These are phyloP conservation scores for Drosophila pegasa DNA, from an alignment of 2,888 invertebrate species.

Conservation along the genomic window DNA sequence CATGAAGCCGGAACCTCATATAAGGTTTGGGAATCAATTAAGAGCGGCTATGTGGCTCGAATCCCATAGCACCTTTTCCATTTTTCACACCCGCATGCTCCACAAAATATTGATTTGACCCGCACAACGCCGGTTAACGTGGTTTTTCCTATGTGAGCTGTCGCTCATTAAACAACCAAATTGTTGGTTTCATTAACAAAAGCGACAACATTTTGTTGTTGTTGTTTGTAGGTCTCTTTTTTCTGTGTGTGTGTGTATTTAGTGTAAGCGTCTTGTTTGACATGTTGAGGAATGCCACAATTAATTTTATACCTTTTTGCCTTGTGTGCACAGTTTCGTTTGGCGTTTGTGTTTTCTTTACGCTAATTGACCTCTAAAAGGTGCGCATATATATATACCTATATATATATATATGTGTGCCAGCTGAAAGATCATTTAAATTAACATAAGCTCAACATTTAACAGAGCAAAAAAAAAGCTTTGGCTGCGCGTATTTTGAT, in stretches of 20 bases:
- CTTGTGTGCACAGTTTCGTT: slow-evolving; percentile 46
- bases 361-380: slow-evolving; percentile 74
- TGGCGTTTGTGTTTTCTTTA: not conserved
- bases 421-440: slow-evolving; percentile 36
- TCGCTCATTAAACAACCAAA: slow-evolving; percentile 4
- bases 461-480: slow-evolving; percentile 6
- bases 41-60: not conserved
- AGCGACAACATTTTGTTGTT: slow-evolving; percentile 24
- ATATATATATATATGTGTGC: slow-evolving; percentile 1
- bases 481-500: slow-evolving; percentile 4
- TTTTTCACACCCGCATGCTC: not conserved
- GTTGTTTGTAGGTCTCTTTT: slow-evolving; percentile 20
- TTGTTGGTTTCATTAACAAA: slow-evolving; percentile 42
- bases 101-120: slow-evolving; percentile 3
- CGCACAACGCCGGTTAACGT: not conserved
- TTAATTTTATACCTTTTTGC: slow-evolving; percentile 31
- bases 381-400: slow-evolving; percentile 36
- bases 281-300: slow-evolving; percentile 51
- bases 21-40: not conserved
- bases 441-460: slow-evolving; percentile 54
- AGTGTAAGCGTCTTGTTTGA: slow-evolving; percentile 53
- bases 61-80: not conserved
- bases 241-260: slow-evolving; percentile 14
- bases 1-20: not conserved
- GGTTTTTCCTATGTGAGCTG: not conserved